phyloP scores from a whole-genome alignment of 2,797 vertebrate genomes.

The Anguilla megastoma region DNA sequence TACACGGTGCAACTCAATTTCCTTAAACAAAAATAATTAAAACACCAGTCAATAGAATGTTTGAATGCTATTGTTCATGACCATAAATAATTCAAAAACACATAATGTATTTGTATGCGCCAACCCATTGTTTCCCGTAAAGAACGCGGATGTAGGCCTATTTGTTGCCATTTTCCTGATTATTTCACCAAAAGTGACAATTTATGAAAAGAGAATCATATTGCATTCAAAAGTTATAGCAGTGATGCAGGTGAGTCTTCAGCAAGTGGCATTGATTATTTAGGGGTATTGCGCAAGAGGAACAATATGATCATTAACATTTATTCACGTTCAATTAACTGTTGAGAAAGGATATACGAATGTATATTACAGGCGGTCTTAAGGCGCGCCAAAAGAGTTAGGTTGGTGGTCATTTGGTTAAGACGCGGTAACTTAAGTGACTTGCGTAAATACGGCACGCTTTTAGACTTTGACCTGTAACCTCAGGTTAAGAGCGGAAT shows the following conservation, averaged over 20 bases:
- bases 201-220: neutral
- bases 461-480: neutral
- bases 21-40: constrained; percentile 21
- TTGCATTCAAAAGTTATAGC: neutral
- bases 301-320: neutral
- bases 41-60: neutral
- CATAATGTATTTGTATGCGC: neutral
- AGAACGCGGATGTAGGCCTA: neutral
- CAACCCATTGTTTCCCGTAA: neutral
- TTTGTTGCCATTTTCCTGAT: neutral
- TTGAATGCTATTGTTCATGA: neutral
- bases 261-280: neutral
- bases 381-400: neutral
- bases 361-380: neutral
- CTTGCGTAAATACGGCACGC: neutral
- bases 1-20: neutral
- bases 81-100: neutral
- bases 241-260: neutral
- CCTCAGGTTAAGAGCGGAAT: constrained; percentile 1
- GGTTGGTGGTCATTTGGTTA: neutral
- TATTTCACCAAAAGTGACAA: neutral
- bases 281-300: neutral
- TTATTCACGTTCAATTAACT: neutral
- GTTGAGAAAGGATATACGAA: too few relatives aligned
- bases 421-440: neutral